Evolutionary conservation across 64 coral and sea anemone species (phyloP), one percentile per base, ranked within the genome.

Genomic region (Platygyra sinensis): DNA sequence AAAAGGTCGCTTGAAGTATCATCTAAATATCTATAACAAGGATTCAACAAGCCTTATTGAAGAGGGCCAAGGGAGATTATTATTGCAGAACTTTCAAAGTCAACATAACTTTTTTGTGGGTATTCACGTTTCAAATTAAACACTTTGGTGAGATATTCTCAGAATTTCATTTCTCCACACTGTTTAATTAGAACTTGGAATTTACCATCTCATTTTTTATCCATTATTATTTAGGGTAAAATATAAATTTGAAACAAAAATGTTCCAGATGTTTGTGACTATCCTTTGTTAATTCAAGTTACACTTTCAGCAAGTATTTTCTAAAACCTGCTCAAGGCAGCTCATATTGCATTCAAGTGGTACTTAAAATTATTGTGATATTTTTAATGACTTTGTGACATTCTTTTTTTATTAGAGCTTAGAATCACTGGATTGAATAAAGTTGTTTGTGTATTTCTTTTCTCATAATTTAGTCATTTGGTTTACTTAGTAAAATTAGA

Each of bases 1-100:
- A 85, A 27, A 65, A 85, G 81, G 81, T 69, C 33, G 69, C 49
- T 1, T 67, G 14, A 38, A 71, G 50, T 52, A 85, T 71, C 60
- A 22, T 25, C 59, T 31, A 50, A 85, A 51, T 85, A 42, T 85
- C 63, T 51, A 24, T 11, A 74, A 74, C 31, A 33, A 33, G 50
- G 0, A 69, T 28, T 24, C 25, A 22, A 11, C 25, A 69, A 25
- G 2, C 25, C 25, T 24, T 69, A 25, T n/a, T 69, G 20, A 69
- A 69, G 65, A 69, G 65, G 65, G 20, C 4, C 9, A 11, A 1
- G 22, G 24, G 20, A 69, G 65, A 69, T 69, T 69, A 69, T 69
- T 69, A 69, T 25, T 24, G 22, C 1, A 69, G 22, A 69, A 69
- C 22, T 69, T 69, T 10, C 7, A 69, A 11, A 69, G 29, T 10